Conservation (phyloP, 2,888 invertebrate species). For the Leucozona laternaria region DNA sequence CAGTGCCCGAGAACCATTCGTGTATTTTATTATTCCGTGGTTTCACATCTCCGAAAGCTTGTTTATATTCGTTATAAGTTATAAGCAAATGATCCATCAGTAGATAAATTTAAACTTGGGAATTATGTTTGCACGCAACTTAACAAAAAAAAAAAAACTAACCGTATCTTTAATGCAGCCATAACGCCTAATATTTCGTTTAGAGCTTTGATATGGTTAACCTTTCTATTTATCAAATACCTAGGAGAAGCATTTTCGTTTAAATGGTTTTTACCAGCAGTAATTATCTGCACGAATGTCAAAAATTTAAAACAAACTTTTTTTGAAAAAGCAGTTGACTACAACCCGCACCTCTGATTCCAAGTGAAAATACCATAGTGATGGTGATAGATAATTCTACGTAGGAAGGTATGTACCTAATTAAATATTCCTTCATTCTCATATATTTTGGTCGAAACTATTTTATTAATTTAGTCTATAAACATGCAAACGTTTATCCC, state of each 20-base stretch:
- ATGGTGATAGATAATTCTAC: background rate
- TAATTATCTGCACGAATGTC: background rate
- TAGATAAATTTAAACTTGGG: too few relatives aligned
- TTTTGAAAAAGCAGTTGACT: background rate
- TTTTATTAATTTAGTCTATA: background rate
- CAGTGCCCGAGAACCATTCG: too few relatives aligned
- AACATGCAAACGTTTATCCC: constrained; percentile 5
- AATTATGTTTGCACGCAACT: too few relatives aligned
- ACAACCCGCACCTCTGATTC: background rate
- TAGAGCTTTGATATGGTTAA: too few relatives aligned
- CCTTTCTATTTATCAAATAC: background rate
- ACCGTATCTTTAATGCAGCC: too few relatives aligned
- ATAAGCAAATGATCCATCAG: too few relatives aligned
- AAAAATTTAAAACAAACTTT: background rate
- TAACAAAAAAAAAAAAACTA: too few relatives aligned
- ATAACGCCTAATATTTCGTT: too few relatives aligned
- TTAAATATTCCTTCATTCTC: background rate
- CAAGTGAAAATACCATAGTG: too few relatives aligned
- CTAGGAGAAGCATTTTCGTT: background rate
- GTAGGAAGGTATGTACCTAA: background rate
- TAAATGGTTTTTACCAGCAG: background rate
- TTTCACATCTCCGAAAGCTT: too few relatives aligned
- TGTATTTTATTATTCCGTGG: too few relatives aligned
- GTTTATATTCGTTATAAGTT: too few relatives aligned
- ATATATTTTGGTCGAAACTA: background rate